phyloP scores from a whole-genome alignment of 2,888 invertebrate genomes.

The Norana najaformis region DNA sequence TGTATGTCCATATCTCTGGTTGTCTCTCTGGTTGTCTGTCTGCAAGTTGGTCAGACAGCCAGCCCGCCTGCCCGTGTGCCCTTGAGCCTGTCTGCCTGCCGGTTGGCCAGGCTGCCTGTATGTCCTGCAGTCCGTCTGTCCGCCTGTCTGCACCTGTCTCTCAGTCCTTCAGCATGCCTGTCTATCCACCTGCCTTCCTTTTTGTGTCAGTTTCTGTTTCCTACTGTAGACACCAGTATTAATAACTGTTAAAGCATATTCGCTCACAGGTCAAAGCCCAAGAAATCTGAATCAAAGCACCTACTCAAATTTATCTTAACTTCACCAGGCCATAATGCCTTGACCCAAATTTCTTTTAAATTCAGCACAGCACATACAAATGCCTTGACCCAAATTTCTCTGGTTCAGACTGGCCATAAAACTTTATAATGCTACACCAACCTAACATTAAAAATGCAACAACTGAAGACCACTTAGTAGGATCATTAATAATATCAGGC shows the following conservation, averaged over 20 bases:
- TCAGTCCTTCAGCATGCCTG: background rate
- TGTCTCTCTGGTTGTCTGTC: background rate
- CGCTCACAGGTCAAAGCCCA: background rate
- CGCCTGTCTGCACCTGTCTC: background rate
- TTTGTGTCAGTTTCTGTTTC: background rate
- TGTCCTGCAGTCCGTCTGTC: background rate
- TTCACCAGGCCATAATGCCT: background rate
- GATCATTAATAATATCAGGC: background rate
- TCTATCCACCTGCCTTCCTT: background rate
- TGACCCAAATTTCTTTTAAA: background rate
- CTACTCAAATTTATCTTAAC: background rate
- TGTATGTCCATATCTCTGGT: background rate
- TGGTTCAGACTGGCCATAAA: background rate
- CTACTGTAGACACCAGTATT: background rate
- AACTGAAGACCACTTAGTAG: background rate
- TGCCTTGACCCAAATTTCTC: background rate
- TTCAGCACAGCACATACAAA: background rate
- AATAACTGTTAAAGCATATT: background rate
- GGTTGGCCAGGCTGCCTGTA: background rate
- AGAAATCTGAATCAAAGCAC: background rate
- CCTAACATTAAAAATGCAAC: background rate
- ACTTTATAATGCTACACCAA: background rate
- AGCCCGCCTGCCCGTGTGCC: background rate
- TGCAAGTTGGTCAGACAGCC: background rate
- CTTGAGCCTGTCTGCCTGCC: background rate